Conservation (phyloP, 2,113 vertebrate genomes). For the Eublepharis macularius region DNA sequence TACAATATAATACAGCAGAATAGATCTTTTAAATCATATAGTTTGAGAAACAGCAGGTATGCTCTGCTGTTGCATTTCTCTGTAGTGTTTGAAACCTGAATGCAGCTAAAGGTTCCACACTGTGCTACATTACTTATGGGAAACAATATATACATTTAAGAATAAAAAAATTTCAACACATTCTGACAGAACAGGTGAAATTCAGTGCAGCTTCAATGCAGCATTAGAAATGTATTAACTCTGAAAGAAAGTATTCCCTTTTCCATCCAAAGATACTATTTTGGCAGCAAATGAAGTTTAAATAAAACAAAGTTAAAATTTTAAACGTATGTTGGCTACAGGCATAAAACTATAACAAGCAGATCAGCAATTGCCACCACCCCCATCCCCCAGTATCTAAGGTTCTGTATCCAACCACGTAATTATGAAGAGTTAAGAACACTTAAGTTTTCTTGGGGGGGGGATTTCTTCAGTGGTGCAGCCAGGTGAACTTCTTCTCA, state of each 20-base stretch:
- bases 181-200: constrained; percentile 69
- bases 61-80: constrained; percentile 76
- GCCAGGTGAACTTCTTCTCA: too few relatives aligned
- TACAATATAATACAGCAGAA: constrained; percentile 90
- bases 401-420: too few relatives aligned
- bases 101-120: constrained; percentile 71
- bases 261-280: constrained; percentile 69
- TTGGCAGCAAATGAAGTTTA: constrained; percentile 70
- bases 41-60: constrained; percentile 73
- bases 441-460: too few relatives aligned
- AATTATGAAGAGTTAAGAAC: too few relatives aligned
- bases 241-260: constrained; percentile 70
- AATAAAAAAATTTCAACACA: constrained; percentile 57
- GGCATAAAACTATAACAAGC: constrained; percentile 75
- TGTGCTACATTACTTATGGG: constrained; percentile 74
- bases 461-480: too few relatives aligned
- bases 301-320: constrained; percentile 63
- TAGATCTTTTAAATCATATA: constrained; percentile 70
- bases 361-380: constrained; percentile 65
- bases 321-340: constrained; percentile 75
- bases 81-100: constrained; percentile 74
- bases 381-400: neutral
- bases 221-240: constrained; percentile 72
- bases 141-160: constrained; percentile 65
- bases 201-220: constrained; percentile 79